Evolutionary conservation across 1,140 invertebrate species (phyloP).

Genomic region (Lethrus apterus): DNA sequence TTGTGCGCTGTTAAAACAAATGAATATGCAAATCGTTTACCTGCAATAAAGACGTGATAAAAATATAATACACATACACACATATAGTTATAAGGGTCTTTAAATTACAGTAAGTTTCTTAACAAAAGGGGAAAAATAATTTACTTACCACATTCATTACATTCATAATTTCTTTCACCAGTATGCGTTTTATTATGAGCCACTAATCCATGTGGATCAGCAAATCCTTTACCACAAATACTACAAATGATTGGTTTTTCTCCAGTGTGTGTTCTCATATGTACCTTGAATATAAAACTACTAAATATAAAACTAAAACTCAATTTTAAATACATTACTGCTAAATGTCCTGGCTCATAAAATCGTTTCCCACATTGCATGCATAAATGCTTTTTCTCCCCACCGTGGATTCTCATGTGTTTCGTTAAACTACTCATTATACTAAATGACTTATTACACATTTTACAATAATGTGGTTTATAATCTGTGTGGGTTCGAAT

Average conservation of each 20-base stretch:
- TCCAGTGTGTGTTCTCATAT: slow-evolving; percentile 60
- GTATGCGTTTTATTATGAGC: slow-evolving; percentile 52
- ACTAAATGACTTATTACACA: slow-evolving; percentile 37
- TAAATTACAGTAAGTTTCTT: no score
- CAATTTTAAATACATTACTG: slow-evolving; percentile 15
- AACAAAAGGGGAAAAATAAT: no score
- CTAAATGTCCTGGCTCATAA: slow-evolving; percentile 29
- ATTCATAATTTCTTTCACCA: slow-evolving; percentile 63
- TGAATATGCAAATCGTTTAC: slow-evolving; percentile 32
- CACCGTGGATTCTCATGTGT: slow-evolving; percentile 37
- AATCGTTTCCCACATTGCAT: slow-evolving; percentile 37
- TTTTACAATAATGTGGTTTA: slow-evolving; percentile 35
- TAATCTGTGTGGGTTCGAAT: slow-evolving; percentile 33
- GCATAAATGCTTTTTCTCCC: slow-evolving; percentile 38
- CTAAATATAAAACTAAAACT: neutral
- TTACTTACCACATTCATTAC: slow-evolving; percentile 53
- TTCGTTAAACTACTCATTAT: slow-evolving; percentile 32
- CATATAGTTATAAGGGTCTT: no score
- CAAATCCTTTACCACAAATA: slow-evolving; percentile 37
- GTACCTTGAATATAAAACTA: slow-evolving; percentile 37
- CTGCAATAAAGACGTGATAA: no score
- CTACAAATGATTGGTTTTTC: slow-evolving; percentile 56
- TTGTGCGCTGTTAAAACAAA: slow-evolving; percentile 30
- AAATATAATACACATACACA: no score
- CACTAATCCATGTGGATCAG: slow-evolving; percentile 39